phyloP scores from a whole-genome alignment of 2,888 invertebrate genomes.

The Sinohyriopsis cumingii region DNA sequence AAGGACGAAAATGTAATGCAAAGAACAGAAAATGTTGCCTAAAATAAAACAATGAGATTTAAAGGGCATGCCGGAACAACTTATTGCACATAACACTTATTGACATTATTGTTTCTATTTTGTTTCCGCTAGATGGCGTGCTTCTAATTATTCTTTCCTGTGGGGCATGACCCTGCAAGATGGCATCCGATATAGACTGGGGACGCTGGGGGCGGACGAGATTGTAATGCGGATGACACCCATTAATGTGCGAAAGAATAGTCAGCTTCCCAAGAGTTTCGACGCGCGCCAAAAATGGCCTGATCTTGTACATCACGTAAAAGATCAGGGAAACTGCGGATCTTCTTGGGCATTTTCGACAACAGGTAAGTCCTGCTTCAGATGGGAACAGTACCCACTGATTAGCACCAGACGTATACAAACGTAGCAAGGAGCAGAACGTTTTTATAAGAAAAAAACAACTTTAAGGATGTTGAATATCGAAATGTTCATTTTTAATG shows the following conservation, averaged over 20 bases:
- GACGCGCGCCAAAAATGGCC: conserved; percentile 86
- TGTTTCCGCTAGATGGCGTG: conserved; percentile 80
- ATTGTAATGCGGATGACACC: conserved; percentile 68
- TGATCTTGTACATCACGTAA: conserved; percentile 79
- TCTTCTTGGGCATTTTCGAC: conserved; percentile 95
- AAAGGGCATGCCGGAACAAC: no score
- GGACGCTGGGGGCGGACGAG: conserved; percentile 77
- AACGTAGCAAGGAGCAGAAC: no score
- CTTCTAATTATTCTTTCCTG: conserved; percentile 87
- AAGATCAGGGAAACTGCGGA: conserved; percentile 82
- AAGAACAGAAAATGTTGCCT: no score
- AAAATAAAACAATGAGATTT: no score
- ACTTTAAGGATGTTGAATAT: no score
- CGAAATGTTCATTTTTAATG: no score
- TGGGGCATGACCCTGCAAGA: conserved; percentile 87
- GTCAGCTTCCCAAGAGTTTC: conserved; percentile 78
- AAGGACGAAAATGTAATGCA: neutral
- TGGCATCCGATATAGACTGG: conserved; percentile 84
- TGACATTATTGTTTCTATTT: no score
- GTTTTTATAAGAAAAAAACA: no score
- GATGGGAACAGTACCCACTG: neutral
- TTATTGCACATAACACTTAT: neutral
- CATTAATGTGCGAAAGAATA: conserved; percentile 46
- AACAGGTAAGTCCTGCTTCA: conserved; percentile 71
- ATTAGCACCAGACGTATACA: neutral